Evolutionary conservation across 2,888 invertebrate genomes (phyloP).

Genomic region (Alloplasta piceator): DNA sequence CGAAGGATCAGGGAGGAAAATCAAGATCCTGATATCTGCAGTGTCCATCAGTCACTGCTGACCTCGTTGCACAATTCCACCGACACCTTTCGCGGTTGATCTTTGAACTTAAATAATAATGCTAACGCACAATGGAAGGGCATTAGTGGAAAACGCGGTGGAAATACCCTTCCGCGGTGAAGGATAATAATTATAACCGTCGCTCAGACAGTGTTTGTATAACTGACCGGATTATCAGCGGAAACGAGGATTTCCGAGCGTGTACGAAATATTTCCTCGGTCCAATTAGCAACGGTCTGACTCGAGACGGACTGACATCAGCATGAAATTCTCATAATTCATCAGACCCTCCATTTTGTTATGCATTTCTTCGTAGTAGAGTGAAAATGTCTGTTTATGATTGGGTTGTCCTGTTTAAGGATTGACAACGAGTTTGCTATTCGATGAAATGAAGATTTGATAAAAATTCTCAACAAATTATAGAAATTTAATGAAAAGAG

Average conservation of each 20-base stretch:
- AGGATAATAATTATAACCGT: background rate
- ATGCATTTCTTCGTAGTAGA: background rate
- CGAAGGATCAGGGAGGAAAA: too few relatives aligned
- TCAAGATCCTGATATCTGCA: background rate
- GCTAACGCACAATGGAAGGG: background rate
- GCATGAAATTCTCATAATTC: conserved; percentile 1
- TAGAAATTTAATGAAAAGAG: too few relatives aligned
- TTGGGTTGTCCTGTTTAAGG: too few relatives aligned
- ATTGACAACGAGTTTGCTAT: too few relatives aligned
- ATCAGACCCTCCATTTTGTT: background rate
- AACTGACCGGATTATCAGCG: background rate
- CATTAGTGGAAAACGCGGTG: too few relatives aligned
- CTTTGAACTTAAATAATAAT: background rate
- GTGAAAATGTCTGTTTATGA: background rate
- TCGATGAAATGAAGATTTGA: too few relatives aligned
- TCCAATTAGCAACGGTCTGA: conserved; percentile 24
- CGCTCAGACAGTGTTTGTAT: background rate
- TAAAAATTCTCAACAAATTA: too few relatives aligned
- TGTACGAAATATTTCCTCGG: conserved; percentile 3
- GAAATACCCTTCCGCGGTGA: background rate
- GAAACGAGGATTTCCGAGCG: background rate
- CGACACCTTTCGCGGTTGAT: too few relatives aligned
- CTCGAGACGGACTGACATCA: background rate
- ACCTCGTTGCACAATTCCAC: too few relatives aligned
- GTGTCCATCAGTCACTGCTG: background rate